Evolutionary conservation across 1,140 invertebrate species (phyloP).

Genomic region (Calliopsis andreniformis): DNA sequence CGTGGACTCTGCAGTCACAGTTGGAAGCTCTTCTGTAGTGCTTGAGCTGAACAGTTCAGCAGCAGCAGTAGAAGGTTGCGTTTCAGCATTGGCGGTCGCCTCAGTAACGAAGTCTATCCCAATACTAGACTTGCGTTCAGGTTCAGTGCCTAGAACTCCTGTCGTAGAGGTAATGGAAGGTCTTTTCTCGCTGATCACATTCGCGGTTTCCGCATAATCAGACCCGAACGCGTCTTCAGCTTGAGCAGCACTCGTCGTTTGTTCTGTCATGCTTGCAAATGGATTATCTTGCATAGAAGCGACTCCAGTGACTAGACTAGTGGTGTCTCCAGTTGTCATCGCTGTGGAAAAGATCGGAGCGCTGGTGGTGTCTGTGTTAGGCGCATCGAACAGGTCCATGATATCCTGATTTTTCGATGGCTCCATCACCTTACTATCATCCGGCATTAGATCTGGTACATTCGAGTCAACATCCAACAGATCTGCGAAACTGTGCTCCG

Average conservation of each 20-base stretch:
- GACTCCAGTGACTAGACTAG: slow-evolving; percentile 50
- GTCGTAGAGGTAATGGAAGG: slow-evolving; percentile 58
- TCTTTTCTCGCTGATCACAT: slow-evolving; percentile 64
- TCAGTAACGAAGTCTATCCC: slow-evolving; percentile 38
- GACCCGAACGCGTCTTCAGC: slow-evolving; percentile 47
- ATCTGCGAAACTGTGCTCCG: slow-evolving; percentile 87
- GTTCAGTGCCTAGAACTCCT: slow-evolving; percentile 25
- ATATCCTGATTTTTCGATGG: slow-evolving; percentile 72
- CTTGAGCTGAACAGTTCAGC: slow-evolving; percentile 57
- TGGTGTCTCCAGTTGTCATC: slow-evolving; percentile 51
- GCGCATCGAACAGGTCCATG: slow-evolving; percentile 77
- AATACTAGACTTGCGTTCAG: neutral
- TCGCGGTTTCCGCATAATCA: slow-evolving; percentile 53
- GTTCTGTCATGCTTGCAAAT: slow-evolving; percentile 60
- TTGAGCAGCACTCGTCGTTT: slow-evolving; percentile 21
- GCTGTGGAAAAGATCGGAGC: slow-evolving; percentile 71
- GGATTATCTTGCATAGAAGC: slow-evolving; percentile 70
- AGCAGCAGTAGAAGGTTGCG: slow-evolving; percentile 66
- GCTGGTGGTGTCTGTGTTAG: slow-evolving; percentile 66
- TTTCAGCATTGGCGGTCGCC: slow-evolving; percentile 61
- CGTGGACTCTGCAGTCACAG: slow-evolving; percentile 52
- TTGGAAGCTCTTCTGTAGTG: slow-evolving; percentile 56
- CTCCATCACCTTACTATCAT: slow-evolving; percentile 57
- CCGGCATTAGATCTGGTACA: slow-evolving; percentile 75
- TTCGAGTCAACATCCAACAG: slow-evolving; percentile 83